Percentiles rank a stretch among this genome's conserved stretches.
phyloP scores from a whole-genome alignment of 2,113 vertebrate genomes.

The Strigops habroptila region DNA sequence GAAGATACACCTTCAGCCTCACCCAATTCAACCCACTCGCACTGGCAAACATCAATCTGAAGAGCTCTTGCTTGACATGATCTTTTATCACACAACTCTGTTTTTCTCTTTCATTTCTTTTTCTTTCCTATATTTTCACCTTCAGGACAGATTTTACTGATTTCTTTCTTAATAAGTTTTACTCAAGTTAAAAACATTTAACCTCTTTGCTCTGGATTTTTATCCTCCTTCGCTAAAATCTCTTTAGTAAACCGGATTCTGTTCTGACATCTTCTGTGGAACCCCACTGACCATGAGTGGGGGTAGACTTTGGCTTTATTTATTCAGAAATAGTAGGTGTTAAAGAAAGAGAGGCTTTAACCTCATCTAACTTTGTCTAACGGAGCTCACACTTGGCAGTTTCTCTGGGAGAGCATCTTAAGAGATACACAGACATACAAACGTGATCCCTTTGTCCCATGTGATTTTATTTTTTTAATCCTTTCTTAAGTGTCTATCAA shows the following conservation, averaged over 20 bases:
- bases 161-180: neutral
- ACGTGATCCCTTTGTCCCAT: neutral
- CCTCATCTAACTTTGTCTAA: neutral
- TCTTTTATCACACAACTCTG: neutral
- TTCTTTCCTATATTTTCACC: neutral
- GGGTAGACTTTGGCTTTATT: neutral
- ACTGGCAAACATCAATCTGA: neutral
- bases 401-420: neutral
- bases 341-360: neutral
- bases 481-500: neutral
- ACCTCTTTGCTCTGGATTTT: neutral
- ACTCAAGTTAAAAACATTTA: neutral
- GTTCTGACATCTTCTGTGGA: neutral
- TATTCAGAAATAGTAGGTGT: neutral
- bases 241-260: neutral
- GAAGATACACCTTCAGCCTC: neutral
- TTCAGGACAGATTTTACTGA: neutral
- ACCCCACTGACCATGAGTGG: neutral
- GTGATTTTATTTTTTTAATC: neutral
- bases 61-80: neutral
- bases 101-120: neutral
- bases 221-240: neutral
- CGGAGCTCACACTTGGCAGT: neutral
- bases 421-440: neutral
- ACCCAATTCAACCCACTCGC: neutral